These are phyloP conservation scores for Caenorhabditis remanei DNA, from an alignment of 1,140 invertebrate genomes.

Conservation along the genomic window DNA sequence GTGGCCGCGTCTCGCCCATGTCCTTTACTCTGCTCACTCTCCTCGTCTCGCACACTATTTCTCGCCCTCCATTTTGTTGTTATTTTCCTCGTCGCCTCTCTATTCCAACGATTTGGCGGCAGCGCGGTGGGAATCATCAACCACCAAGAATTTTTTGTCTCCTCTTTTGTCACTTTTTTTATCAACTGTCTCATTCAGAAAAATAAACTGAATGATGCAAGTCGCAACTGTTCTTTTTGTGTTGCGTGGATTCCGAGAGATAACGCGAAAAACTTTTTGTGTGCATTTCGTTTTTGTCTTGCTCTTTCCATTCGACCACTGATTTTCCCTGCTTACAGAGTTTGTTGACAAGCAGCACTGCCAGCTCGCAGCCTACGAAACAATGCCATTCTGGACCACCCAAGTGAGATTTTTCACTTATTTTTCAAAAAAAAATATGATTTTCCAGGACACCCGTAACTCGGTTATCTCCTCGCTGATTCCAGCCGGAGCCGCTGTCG, in stretches of 20 bases:
- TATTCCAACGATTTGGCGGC: background rate
- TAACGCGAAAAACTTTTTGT: background rate
- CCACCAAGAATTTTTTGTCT: background rate
- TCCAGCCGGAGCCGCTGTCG: conserved; percentile 67
- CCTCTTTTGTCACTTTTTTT: background rate
- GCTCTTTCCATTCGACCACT: background rate
- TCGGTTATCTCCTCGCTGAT: conserved; percentile 69
- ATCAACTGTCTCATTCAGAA: background rate
- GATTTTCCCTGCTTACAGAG: conserved; percentile 8
- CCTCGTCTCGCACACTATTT: background rate
- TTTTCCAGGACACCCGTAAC: conserved; percentile 69
- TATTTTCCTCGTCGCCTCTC: background rate
- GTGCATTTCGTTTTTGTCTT: too few relatives aligned
- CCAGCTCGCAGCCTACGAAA: conserved; percentile 6
- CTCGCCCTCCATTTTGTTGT: background rate
- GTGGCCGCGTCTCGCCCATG: background rate
- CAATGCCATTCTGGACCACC: conserved; percentile 62
- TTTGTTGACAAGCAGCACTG: conserved; percentile 39
- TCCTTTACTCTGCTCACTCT: background rate
- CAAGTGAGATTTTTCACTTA: conserved; percentile 23
- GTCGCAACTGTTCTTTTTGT: background rate
- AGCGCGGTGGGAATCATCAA: background rate
- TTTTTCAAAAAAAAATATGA: background rate
- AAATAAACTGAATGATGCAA: background rate
- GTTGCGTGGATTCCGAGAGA: conserved; percentile 20